phyloP scores from a whole-genome alignment of 1,140 invertebrate genomes.

The Tribolium madens region DNA sequence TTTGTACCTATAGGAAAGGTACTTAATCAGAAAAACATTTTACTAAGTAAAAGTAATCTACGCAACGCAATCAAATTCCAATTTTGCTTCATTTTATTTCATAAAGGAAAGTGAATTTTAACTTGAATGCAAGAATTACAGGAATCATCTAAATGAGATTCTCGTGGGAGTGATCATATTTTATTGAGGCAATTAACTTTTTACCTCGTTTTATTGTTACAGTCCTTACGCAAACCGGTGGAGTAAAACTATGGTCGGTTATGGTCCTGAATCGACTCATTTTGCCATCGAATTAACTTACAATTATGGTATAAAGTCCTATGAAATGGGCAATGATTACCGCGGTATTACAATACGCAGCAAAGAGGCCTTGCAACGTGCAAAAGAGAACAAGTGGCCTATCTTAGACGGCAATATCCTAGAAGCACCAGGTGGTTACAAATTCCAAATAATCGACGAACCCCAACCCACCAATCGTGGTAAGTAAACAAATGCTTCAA shows the following conservation, averaged over 20 bases:
- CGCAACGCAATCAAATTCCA: no score
- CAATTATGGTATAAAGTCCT: slow-evolving; percentile 93
- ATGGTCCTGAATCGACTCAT: slow-evolving; percentile 93
- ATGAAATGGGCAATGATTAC: slow-evolving; percentile 92
- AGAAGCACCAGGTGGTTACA: slow-evolving; percentile 91
- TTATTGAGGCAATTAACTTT: neutral
- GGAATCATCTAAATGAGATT: neutral
- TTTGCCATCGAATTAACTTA: slow-evolving; percentile 98
- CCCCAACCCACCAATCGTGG: slow-evolving; percentile 74
- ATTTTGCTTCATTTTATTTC: no score
- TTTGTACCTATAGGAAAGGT: no score
- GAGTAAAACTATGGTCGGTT: slow-evolving; percentile 99
- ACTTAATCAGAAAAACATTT: no score
- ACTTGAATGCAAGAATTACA: no score
- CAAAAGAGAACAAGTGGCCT: slow-evolving; percentile 76
- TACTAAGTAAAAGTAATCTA: no score
- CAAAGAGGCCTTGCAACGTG: slow-evolving; percentile 79
- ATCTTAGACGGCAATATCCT: slow-evolving; percentile 67
- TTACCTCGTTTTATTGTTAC: no score
- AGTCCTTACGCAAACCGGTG: slow-evolving; percentile 97
- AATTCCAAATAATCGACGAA: slow-evolving; percentile 84
- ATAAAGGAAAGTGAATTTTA: no score
- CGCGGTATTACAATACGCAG: slow-evolving; percentile 88
- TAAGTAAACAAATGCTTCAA: slow-evolving; percentile 56
- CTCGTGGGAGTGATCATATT: neutral